A percentile compares a stretch with the other conserved stretches of the same genome.
Evolutionary conservation across 2,113 vertebrate genomes (phyloP).

Genomic region (Sigmodon hispidus): DNA sequence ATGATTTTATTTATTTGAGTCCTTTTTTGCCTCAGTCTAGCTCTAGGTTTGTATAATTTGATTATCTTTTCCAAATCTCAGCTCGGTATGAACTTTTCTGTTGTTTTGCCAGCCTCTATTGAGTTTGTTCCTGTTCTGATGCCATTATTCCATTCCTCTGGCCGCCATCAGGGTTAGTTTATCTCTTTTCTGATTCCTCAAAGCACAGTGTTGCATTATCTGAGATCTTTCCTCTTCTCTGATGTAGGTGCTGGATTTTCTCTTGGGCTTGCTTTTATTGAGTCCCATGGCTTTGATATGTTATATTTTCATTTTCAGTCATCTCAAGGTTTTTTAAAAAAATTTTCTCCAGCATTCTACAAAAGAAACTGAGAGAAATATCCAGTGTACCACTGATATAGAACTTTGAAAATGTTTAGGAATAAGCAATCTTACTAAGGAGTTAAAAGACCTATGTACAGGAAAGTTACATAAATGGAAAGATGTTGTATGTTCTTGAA

Average conservation of each 20-base stretch:
- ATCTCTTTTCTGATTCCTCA: neutral
- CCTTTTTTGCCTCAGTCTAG: neutral
- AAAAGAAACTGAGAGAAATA: neutral
- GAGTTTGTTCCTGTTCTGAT: neutral
- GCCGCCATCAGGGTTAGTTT: neutral
- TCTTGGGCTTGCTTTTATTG: neutral
- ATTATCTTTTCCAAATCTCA: neutral
- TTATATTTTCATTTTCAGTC: neutral
- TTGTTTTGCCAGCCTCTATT: neutral
- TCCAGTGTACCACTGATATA: neutral
- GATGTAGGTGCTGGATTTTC: neutral
- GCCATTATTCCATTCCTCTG: neutral
- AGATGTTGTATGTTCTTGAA: neutral
- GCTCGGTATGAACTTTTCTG: neutral
- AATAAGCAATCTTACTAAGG: neutral
- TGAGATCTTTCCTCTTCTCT: neutral
- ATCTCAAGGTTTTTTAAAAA: neutral
- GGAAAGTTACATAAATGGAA: neutral
- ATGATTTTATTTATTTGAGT: constrained; percentile 35
- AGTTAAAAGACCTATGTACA: neutral
- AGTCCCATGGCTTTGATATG: neutral
- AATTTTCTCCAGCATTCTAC: neutral
- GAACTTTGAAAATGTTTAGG: neutral
- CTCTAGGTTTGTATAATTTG: neutral
- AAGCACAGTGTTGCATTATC: neutral